Conservation (phyloP, 23 tunicate genomes). For the Diplosoma virens region DNA sequence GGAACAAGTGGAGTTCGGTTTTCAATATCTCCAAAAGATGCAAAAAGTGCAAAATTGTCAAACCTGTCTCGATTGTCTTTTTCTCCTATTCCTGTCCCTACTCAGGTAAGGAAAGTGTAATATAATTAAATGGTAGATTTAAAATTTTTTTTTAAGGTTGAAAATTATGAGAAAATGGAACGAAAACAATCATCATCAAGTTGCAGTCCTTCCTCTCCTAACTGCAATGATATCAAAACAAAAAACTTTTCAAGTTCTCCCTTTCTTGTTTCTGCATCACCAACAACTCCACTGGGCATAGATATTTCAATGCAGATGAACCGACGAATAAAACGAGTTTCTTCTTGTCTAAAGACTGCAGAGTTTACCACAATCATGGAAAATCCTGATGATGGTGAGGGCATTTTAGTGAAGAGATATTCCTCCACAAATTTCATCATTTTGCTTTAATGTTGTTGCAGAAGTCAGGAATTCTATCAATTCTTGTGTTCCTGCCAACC, state of each 20-base stretch:
- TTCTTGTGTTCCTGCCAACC: no score
- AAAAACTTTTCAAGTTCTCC: neutral
- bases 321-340: constrained; percentile 1
- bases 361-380: constrained; percentile 73
- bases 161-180: constrained; percentile 67
- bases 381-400: constrained; percentile 47
- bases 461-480: no score
- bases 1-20: constrained; percentile 4
- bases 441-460: no score
- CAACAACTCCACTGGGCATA: neutral
- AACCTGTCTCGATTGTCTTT: constrained; percentile 31
- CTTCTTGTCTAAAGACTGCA: constrained; percentile 31
- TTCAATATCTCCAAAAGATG: constrained; percentile 25
- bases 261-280: neutral
- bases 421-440: no score
- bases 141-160: constrained; percentile 2
- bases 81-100: constrained; percentile 67
- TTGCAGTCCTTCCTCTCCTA: constrained; percentile 44
- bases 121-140: constrained; percentile 1
- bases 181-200: constrained; percentile 55
- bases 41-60: neutral
- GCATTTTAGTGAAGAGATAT: no score
- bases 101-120: constrained; percentile 43
- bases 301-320: neutral
- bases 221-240: neutral